A percentile compares a stretch with the other conserved stretches of the same genome.
These are phyloP conservation scores for Thunnus albacares DNA, from an alignment of 2,797 vertebrate genomes.

Conservation along the genomic window DNA sequence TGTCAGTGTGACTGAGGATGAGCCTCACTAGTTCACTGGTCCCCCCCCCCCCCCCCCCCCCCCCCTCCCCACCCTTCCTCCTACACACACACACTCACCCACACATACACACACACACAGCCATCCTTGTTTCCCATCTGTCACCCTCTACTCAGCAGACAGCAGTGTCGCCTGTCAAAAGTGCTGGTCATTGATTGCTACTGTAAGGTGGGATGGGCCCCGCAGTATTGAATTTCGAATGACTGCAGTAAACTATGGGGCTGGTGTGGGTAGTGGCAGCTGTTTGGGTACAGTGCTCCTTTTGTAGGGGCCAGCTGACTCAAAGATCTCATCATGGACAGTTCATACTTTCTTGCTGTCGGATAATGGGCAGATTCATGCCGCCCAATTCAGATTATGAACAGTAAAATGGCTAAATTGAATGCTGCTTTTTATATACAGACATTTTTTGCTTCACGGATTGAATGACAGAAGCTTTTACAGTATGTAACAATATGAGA, in stretches of 20 bases:
- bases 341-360: conserved; percentile 47
- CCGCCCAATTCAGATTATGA: conserved; percentile 22
- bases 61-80: conserved; percentile 36
- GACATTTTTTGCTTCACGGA: neutral
- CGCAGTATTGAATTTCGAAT: conserved; percentile 69
- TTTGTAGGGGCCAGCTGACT: conserved; percentile 71
- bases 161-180: conserved; percentile 79
- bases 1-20: conserved; percentile 71
- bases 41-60: conserved; percentile 14
- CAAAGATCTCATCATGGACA: conserved; percentile 66
- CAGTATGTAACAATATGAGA: neutral
- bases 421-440: conserved; percentile 10
- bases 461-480: neutral
- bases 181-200: conserved; percentile 81
- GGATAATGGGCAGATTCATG: conserved; percentile 51
- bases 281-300: conserved; percentile 71
- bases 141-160: conserved; percentile 74
- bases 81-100: conserved; percentile 43
- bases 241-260: conserved; percentile 57
- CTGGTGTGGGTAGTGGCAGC: conserved; percentile 67
- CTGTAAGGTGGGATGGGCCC: conserved; percentile 72
- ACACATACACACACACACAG: conserved; percentile 50
- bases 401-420: conserved; percentile 24
- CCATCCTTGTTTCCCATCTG: conserved; percentile 80
- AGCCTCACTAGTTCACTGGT: conserved; percentile 62